Percentiles rank a stretch among this genome's conserved stretches.
Conservation (phyloP, 2,797 vertebrate species). For the Euphonia xanthogaster region DNA sequence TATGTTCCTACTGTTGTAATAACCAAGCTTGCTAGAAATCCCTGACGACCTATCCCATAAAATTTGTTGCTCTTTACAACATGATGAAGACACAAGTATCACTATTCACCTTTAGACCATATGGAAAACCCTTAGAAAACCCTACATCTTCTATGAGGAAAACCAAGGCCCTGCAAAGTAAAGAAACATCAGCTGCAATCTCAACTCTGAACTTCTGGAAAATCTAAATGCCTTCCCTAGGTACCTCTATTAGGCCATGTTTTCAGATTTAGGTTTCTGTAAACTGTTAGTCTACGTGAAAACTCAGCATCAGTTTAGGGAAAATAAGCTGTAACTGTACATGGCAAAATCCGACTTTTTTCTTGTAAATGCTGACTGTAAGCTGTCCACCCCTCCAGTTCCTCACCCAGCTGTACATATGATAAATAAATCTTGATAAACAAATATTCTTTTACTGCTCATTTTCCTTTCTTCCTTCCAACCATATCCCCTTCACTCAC, state of each 20-base stretch:
- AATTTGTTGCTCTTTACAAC: neutral
- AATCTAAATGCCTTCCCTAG: neutral
- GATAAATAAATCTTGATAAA: neutral
- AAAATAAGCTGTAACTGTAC: neutral
- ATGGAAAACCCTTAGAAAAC: neutral
- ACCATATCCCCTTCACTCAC: neutral
- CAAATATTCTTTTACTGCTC: neutral
- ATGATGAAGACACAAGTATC: neutral
- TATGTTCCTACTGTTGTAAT: neutral
- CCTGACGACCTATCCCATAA: neutral
- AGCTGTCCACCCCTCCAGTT: neutral
- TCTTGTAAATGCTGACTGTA: rapidly evolving
- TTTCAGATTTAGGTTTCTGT: neutral
- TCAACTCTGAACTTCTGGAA: neutral
- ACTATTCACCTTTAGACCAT: neutral
- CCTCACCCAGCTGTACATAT: neutral
- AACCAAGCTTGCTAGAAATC: neutral
- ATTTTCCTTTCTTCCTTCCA: neutral
- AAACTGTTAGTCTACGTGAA: neutral
- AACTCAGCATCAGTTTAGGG: neutral
- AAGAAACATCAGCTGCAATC: neutral
- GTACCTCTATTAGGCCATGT: neutral
- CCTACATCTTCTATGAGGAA: neutral
- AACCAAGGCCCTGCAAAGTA: neutral
- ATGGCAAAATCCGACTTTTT: neutral